Percentiles rank a stretch among this genome's conserved stretches.
Evolutionary conservation across 2,888 invertebrate genomes (phyloP).

Genomic region (Artemia sinica): DNA sequence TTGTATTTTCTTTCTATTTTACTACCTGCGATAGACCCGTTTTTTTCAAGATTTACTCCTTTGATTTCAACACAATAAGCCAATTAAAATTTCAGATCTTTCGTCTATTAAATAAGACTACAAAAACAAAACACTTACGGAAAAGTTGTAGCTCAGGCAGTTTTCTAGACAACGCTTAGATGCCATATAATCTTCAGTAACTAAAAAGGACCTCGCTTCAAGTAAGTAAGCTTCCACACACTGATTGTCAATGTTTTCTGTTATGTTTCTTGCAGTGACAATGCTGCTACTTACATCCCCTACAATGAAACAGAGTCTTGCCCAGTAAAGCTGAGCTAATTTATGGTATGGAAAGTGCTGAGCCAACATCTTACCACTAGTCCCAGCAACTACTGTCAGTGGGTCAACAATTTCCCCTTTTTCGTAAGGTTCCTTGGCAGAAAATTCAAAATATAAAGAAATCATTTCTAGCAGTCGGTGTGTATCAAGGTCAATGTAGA

Average conservation of each 20-base stretch:
- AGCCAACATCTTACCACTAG: not conserved
- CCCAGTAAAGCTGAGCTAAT: not conserved
- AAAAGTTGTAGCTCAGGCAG: slow-evolving; percentile 8
- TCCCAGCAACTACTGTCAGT: not conserved
- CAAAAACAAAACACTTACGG: not conserved
- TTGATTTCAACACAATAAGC: too few species aligned
- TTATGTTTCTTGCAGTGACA: not conserved
- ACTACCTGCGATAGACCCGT: too few species aligned
- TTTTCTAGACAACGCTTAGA: not conserved
- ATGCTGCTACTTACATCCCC: not conserved
- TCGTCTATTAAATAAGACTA: too few species aligned
- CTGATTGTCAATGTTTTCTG: not conserved
- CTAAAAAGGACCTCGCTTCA: not conserved
- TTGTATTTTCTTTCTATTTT: too few species aligned
- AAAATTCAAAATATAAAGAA: not conserved
- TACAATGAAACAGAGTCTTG: not conserved
- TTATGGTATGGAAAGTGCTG: not conserved
- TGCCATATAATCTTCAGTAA: not conserved
- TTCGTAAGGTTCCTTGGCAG: not conserved
- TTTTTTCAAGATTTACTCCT: too few species aligned
- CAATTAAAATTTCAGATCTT: too few species aligned
- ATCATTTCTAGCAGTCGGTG: not conserved
- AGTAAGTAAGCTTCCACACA: not conserved
- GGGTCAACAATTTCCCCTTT: not conserved
- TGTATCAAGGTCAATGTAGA: not conserved